Evolutionary conservation across 2,888 invertebrate genomes (phyloP).

Genomic region (Chloromyia formosa): DNA sequence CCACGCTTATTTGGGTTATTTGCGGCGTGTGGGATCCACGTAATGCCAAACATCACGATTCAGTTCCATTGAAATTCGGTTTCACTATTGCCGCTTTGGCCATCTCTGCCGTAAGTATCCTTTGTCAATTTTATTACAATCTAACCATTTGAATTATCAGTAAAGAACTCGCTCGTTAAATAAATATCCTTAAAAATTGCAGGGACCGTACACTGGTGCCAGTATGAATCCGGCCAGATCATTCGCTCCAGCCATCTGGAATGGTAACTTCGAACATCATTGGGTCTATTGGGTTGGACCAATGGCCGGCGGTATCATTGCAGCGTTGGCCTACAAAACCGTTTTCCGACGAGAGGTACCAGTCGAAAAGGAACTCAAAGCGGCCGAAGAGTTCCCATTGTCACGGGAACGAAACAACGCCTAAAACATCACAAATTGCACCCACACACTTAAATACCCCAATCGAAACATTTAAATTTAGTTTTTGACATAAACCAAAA

Average conservation of each 20-base stretch:
- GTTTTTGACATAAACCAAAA: background rate
- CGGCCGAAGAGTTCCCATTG: slow-evolving; percentile 60
- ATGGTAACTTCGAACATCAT: slow-evolving; percentile 71
- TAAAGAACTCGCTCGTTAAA: background rate
- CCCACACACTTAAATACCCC: background rate
- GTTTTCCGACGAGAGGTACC: slow-evolving; percentile 61
- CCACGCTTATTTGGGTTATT: slow-evolving; percentile 71
- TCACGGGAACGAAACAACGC: slow-evolving; percentile 50
- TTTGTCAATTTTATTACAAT: background rate
- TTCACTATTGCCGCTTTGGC: slow-evolving; percentile 73
- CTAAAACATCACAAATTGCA: background rate
- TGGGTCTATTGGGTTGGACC: slow-evolving; percentile 81
- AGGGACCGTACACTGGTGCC: slow-evolving; percentile 78
- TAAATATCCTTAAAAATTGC: slow-evolving; percentile 43
- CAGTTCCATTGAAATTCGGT: slow-evolving; percentile 73
- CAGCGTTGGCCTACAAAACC: slow-evolving; percentile 64
- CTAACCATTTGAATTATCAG: background rate
- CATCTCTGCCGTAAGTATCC: slow-evolving; percentile 69
- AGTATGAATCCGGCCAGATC: slow-evolving; percentile 78
- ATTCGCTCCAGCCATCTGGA: slow-evolving; percentile 77
- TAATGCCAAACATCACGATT: slow-evolving; percentile 72
- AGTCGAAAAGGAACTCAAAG: slow-evolving; percentile 57
- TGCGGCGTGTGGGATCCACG: slow-evolving; percentile 79
- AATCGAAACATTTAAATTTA: background rate
- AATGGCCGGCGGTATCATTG: slow-evolving; percentile 61